Evolutionary conservation across 2,888 invertebrate species (phyloP), one percentile per base, ranked within the genome.

Genomic region (Fissipunctia ypsillon): DNA sequence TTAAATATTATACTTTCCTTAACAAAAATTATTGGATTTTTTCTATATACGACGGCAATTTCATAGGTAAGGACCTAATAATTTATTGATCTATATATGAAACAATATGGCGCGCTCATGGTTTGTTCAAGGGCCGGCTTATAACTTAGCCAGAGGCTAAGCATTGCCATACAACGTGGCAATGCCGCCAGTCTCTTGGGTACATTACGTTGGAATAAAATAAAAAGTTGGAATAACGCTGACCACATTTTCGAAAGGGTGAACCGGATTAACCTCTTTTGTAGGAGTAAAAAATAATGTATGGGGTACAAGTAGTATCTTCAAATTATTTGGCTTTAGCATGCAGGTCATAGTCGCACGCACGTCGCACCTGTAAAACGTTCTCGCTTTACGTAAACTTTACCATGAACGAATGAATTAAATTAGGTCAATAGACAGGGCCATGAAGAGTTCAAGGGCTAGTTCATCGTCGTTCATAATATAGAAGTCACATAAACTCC

Each of bases 391-490:
- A 45, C n/a, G n/a, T 48, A 48, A 31, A 64, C 22, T n/a, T 64
- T 45, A 31, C 41, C 35, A 56, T 43, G 16, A 57, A 28, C 35
- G 35, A 77, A 43, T 43, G 22, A 38, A 38, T 57, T n/a, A 31
- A 70, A 70, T 63, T 78, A n/a, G 78, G 76, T 50, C 57, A 70
- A 57, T 28, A 22, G 25, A 16, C 52, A 69, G 12, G 50, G 45
- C 45, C 57, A 64, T n/a, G n/a, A 19, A 9, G 41, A 63, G 78
- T 78, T 78, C 78, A 76, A 78, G 56, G 48, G 12, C 43, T 63
- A 54, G 31, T 70, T 69, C 76, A 57, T 43, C n/a, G 22, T 52
- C 22, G 28, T 52, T 64, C 19, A 38, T 41, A 57, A 77, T 35
- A 38, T 25, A 45, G 61, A 65, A 59, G 45, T 31, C 19, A 48